Conservation (phyloP, 2,113 vertebrate species). For the Lepus europaeus region DNA sequence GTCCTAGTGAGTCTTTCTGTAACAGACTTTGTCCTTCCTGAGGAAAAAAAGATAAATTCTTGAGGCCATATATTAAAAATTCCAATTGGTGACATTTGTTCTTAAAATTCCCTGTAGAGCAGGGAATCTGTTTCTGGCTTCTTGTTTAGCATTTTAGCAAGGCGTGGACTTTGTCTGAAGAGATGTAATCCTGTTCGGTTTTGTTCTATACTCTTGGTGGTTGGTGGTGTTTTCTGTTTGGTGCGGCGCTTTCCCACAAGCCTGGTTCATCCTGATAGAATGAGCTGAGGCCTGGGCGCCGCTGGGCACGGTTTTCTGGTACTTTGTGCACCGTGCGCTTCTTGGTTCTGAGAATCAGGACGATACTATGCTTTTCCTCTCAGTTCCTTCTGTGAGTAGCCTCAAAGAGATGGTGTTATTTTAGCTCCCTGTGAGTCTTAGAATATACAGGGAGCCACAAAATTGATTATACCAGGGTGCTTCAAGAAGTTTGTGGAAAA, state of each 20-base stretch:
- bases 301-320: not conserved
- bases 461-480: not conserved
- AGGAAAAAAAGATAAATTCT: conserved; percentile 20
- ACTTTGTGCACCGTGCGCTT: not conserved
- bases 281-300: not conserved
- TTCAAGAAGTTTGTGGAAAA: no score
- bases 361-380: not conserved
- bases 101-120: conserved; percentile 45
- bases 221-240: not conserved
- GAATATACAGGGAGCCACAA: not conserved
- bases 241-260: not conserved
- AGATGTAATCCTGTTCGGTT: not conserved
- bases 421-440: not conserved
- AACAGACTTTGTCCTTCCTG: conserved; percentile 28
- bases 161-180: not conserved
- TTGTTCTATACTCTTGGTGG: not conserved
- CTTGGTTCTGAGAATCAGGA: not conserved
- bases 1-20: conserved; percentile 28
- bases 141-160: not conserved
- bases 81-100: conserved; percentile 20
- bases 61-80: conserved; percentile 43
- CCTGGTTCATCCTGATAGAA: conserved; percentile 1
- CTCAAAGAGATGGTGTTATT: not conserved
- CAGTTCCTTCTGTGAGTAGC: not conserved
- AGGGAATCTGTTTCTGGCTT: conserved; percentile 33